phyloP scores from a whole-genome alignment of 1,140 invertebrate genomes.

The Procambarus clarkii region DNA sequence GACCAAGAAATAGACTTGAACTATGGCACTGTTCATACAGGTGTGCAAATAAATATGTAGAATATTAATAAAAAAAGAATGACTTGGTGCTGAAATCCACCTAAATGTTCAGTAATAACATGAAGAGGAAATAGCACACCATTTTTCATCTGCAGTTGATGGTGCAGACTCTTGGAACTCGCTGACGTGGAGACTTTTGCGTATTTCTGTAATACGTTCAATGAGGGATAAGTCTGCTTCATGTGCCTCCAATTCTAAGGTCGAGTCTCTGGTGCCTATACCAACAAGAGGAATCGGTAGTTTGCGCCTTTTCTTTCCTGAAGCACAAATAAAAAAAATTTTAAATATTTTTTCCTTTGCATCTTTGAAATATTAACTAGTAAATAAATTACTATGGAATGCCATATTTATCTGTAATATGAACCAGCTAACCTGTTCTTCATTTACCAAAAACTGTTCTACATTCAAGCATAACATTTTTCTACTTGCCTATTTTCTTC shows the following conservation, averaged over 20 bases:
- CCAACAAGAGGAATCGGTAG: neutral
- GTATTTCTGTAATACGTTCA: conserved; percentile 12
- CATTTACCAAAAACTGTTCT: no score
- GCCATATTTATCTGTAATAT: no score
- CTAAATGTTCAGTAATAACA: no score
- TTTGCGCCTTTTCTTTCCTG: conserved; percentile 40
- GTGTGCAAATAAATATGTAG: no score
- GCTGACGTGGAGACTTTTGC: neutral
- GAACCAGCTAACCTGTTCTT: no score
- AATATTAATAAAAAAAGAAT: no score
- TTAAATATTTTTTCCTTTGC: neutral
- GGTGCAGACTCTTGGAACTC: conserved; percentile 5
- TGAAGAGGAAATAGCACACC: neutral
- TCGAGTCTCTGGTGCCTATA: conserved; percentile 1
- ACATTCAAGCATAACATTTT: no score
- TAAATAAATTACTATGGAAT: no score
- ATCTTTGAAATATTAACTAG: neutral
- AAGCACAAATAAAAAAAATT: neutral
- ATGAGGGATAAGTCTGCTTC: conserved; percentile 32
- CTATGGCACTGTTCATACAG: no score
- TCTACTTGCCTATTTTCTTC: no score
- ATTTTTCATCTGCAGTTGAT: neutral
- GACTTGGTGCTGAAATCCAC: no score
- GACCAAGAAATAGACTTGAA: no score
- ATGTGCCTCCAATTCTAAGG: neutral